Percentiles rank a stretch among this genome's conserved stretches.
Evolutionary conservation across 2,113 vertebrate genomes (phyloP).

Genomic region (Todiramphus saurophagus): DNA sequence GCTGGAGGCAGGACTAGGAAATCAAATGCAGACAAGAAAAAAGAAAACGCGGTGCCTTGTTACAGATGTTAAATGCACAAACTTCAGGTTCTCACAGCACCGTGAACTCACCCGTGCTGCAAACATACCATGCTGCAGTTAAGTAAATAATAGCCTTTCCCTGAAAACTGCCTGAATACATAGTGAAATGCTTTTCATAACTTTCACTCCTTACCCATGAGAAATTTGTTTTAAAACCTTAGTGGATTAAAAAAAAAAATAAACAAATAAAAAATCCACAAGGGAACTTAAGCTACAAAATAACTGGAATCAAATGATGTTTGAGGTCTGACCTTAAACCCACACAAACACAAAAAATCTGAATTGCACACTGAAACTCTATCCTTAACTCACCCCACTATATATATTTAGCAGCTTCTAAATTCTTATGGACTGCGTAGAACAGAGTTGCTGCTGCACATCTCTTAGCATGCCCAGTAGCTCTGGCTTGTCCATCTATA

Average conservation of each 20-base stretch:
- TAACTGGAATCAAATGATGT: neutral
- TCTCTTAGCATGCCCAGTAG: neutral
- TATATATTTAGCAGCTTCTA: neutral
- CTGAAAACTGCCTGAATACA: neutral
- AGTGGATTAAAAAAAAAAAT: slow-evolving; percentile 8
- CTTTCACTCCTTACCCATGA: slow-evolving; percentile 7
- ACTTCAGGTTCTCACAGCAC: neutral
- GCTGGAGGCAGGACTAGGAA: neutral
- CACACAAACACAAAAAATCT: neutral
- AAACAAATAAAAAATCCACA: slow-evolving; percentile 32
- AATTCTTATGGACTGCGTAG: neutral
- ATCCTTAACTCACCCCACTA: neutral
- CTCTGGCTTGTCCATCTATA: neutral
- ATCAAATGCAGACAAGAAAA: neutral
- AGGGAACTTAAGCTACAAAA: neutral
- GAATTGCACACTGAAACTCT: neutral
- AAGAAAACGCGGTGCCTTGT: neutral
- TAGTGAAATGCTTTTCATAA: slow-evolving; percentile 26
- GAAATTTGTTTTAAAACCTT: slow-evolving; percentile 30
- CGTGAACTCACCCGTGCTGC: neutral
- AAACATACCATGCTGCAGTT: neutral
- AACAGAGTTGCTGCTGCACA: neutral
- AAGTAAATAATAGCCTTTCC: neutral
- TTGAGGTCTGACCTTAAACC: slow-evolving; percentile 28
- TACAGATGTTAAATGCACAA: neutral